These are phyloP conservation scores for Caerostris darwini DNA, from an alignment of 1,140 invertebrate genomes.

Conservation along the genomic window DNA sequence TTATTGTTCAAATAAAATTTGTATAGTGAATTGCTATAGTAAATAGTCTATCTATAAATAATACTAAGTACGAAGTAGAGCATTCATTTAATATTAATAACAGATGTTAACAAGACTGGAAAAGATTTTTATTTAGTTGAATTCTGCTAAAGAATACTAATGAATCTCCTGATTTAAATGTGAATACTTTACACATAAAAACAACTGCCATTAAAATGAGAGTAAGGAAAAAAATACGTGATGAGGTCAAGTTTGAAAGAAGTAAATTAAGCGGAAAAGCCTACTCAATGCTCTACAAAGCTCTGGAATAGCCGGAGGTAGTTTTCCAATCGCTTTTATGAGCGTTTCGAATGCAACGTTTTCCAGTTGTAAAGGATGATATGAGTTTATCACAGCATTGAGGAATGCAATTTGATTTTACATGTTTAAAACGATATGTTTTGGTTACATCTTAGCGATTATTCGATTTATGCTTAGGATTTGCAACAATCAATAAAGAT, in stretches of 20 bases:
- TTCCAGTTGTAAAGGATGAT: not conserved
- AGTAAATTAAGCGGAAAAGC: slow-evolving; percentile 59
- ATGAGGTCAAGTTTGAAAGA: slow-evolving; percentile 53
- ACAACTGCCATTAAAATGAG: slow-evolving; percentile 6
- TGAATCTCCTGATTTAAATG: slow-evolving; percentile 4
- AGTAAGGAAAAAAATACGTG: slow-evolving; percentile 22
- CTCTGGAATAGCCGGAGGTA: not conserved
- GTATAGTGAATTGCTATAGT: too few relatives aligned
- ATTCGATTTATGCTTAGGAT: not conserved
- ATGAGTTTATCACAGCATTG: not conserved
- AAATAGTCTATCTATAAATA: too few relatives aligned
- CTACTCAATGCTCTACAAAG: slow-evolving; percentile 51
- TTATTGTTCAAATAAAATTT: too few relatives aligned
- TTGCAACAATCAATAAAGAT: not conserved
- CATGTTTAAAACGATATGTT: not conserved
- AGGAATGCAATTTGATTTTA: not conserved
- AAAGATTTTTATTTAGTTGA: slow-evolving; percentile 18
- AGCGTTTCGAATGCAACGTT: not conserved
- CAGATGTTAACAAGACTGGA: not conserved
- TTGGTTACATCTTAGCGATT: not conserved
- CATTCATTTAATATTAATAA: too few relatives aligned
- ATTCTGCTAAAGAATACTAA: not conserved
- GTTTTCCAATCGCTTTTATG: slow-evolving; percentile 29
- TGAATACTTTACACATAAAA: slow-evolving; percentile 23
- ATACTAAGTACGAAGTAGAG: too few relatives aligned